phyloP scores from a whole-genome alignment of 2,797 vertebrate genomes.

The Florisuga fusca region DNA sequence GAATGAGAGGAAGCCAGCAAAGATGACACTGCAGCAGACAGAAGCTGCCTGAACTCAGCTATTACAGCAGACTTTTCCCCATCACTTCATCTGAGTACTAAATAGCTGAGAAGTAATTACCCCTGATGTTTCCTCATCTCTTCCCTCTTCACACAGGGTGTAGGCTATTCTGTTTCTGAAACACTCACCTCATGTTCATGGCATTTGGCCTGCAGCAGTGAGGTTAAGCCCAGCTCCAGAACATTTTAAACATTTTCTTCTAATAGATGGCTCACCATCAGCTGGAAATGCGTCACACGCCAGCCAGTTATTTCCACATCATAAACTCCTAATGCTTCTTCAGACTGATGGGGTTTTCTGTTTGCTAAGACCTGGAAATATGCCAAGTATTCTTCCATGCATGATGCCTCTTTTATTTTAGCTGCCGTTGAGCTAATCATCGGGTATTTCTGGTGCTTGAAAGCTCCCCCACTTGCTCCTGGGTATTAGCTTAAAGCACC shows the following conservation, averaged over 20 bases:
- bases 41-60: neutral
- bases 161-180: constrained; percentile 54
- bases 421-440: neutral
- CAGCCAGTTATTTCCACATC: constrained; percentile 81
- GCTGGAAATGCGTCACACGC: constrained; percentile 67
- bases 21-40: neutral
- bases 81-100: constrained; percentile 58
- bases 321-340: constrained; percentile 81
- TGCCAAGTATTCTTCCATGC: constrained; percentile 57
- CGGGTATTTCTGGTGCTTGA: constrained; percentile 31
- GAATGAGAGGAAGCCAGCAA: neutral
- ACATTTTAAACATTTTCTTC: constrained; percentile 64
- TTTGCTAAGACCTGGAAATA: constrained; percentile 66
- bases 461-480: constrained; percentile 29
- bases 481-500: neutral
- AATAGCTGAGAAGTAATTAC: constrained; percentile 58
- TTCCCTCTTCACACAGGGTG: constrained; percentile 60
- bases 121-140: constrained; percentile 49
- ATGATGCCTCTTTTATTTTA: constrained; percentile 29
- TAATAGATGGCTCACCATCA: constrained; percentile 65
- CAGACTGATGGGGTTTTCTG: constrained; percentile 71
- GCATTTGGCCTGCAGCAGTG: constrained; percentile 64
- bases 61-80: constrained; percentile 34
- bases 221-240: constrained; percentile 57
- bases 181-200: neutral